phyloP scores from a whole-genome alignment of 2,888 invertebrate species.

The Julus scanicus region DNA sequence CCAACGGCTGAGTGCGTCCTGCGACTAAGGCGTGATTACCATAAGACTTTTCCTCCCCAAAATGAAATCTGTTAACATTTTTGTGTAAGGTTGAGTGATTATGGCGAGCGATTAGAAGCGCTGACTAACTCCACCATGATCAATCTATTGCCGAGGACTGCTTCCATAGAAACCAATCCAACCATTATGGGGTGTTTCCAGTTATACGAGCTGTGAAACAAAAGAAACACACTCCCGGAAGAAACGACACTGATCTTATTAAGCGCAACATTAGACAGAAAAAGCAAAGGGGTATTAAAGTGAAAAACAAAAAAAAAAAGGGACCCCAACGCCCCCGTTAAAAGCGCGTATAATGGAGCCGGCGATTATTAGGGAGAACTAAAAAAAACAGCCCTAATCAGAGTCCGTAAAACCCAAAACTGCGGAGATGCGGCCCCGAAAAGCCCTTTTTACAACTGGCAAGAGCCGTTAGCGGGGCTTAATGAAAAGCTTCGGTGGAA shows the following conservation, averaged over 20 bases:
- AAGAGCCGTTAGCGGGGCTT: background rate
- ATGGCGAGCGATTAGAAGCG: slow-evolving; percentile 37
- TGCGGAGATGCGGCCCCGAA: background rate
- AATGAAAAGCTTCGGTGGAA: background rate
- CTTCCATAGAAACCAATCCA: slow-evolving; percentile 1
- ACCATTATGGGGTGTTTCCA: slow-evolving; percentile 29
- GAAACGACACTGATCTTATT: slow-evolving; percentile 36
- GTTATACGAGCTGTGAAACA: slow-evolving; percentile 50
- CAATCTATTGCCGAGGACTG: slow-evolving; percentile 22
- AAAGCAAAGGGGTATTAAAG: background rate
- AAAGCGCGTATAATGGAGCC: background rate
- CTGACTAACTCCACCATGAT: slow-evolving; percentile 46
- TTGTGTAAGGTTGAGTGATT: slow-evolving; percentile 23
- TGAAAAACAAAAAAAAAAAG: background rate
- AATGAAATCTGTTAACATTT: slow-evolving; percentile 50
- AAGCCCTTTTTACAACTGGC: background rate
- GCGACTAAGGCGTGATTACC: slow-evolving; percentile 32
- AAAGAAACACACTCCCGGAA: slow-evolving; percentile 25
- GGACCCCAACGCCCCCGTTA: background rate
- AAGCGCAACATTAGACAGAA: slow-evolving; percentile 29
- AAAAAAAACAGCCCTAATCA: background rate
- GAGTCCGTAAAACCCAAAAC: background rate
- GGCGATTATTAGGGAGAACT: background rate
- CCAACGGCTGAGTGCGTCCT: slow-evolving; percentile 37
- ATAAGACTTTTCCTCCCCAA: slow-evolving; percentile 26